Evolutionary conservation across 2,113 vertebrate species (phyloP).

Genomic region (Axis porcinus): DNA sequence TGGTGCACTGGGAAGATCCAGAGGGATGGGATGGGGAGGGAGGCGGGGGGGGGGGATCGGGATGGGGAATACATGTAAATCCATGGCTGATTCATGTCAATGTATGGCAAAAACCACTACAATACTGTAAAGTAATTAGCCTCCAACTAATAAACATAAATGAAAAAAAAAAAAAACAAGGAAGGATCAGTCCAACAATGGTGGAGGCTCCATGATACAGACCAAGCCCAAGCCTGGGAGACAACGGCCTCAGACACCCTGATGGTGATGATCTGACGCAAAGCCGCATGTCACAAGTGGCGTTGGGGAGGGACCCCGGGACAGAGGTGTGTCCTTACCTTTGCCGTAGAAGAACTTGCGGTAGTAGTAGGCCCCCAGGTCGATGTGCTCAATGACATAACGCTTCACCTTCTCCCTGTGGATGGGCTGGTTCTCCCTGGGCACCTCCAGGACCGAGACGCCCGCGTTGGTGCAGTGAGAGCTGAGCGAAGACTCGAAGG

Average conservation of each 20-base stretch:
- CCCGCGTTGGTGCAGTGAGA: slow-evolving; percentile 98
- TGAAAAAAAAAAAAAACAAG: no score
- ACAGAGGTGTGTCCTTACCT: slow-evolving; percentile 83
- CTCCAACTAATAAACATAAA: no score
- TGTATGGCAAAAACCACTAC: no score
- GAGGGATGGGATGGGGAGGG: no score
- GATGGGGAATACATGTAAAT: no score
- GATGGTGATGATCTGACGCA: neutral
- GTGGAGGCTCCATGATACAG: neutral
- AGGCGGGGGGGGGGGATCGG: no score
- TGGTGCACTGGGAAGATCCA: no score
- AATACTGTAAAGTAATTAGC: no score
- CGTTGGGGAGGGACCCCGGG: rapidly evolving
- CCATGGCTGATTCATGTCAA: no score
- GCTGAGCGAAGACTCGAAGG: slow-evolving; percentile 95
- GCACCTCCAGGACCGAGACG: slow-evolving; percentile 96
- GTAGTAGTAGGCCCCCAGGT: slow-evolving; percentile 98
- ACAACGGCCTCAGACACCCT: rapidly evolving
- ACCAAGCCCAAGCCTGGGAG: neutral
- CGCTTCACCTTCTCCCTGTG: slow-evolving; percentile 97
- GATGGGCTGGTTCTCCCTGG: slow-evolving; percentile 93
- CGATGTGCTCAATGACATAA: slow-evolving; percentile 98
- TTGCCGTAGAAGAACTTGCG: slow-evolving; percentile 96
- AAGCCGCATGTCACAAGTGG: rapidly evolving
- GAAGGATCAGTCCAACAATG: neutral